These are phyloP conservation scores for Strix aluco DNA, from an alignment of 2,113 vertebrate genomes.

Conservation along the genomic window DNA sequence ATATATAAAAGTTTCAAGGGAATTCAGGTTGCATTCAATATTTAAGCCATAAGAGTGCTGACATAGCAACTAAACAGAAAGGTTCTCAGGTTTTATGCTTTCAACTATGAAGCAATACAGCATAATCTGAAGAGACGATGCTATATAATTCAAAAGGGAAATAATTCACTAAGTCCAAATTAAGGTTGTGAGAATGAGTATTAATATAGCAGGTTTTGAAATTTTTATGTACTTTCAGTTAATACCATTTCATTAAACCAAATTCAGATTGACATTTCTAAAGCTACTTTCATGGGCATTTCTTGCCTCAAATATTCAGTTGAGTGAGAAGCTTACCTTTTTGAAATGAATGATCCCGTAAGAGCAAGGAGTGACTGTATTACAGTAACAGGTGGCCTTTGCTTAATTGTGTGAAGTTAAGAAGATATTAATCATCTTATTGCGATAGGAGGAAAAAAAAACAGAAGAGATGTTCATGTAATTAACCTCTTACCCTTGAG, in stretches of 20 bases:
- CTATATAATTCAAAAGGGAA: not conserved
- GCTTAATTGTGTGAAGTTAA: not conserved
- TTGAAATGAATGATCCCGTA: not conserved
- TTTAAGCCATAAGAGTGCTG: not conserved
- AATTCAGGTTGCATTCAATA: not conserved
- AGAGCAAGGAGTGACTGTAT: not conserved
- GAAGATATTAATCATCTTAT: not conserved
- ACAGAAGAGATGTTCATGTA: not conserved
- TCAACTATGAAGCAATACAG: not conserved
- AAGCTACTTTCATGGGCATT: not conserved
- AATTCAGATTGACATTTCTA: not conserved
- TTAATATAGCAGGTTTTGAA: not conserved
- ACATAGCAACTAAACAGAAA: not conserved
- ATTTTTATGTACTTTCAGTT: not conserved
- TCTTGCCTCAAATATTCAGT: not conserved
- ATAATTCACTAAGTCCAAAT: not conserved
- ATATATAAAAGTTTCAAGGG: not conserved
- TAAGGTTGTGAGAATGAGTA: not conserved
- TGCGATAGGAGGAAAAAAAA: not conserved
- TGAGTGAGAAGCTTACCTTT: slow-evolving; percentile 39
- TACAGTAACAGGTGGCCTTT: slow-evolving; percentile 7
- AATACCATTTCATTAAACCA: not conserved
- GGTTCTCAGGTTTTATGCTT: not conserved
- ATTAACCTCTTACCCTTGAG: slow-evolving; percentile 87
- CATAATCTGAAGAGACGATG: not conserved